Base-by-base conservation (phyloP, 2,797 vertebrate species). In the Sitta carolinensis region DNA sequence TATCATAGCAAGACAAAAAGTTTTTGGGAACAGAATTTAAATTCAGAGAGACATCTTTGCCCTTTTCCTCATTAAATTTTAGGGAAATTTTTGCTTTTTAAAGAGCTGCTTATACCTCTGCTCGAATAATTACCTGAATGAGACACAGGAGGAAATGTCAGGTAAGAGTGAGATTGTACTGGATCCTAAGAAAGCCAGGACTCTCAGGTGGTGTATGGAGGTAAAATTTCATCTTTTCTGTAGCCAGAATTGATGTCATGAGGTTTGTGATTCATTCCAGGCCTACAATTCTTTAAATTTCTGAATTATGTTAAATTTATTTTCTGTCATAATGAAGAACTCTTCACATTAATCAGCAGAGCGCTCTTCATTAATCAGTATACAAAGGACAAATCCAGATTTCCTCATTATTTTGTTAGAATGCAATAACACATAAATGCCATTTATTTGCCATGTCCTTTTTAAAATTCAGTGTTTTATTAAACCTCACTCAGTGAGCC, bases 331-430 rank as follows among this genome's bases (percentile, higher is more conserved):
- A 21, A 11, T 94, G 7, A 89, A 88, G 66, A 29, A 52, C n/a
- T 55, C 80, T 88, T 94, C 55, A 26, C 55, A 32, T 67, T 76
- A 81, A 75, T 78, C 93, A 88, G 27, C 23, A 51, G 40, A 36
- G 43, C 7, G 17, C n/a, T 89, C 45, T 81, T 83, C 78, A 40
- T 85, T 85, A 87, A 76, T 90, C 66, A 90, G 43, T 58, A 17
- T n/a, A 82, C 59, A 91, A 92, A 72, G 19, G 54, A 77, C 72
- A 72, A 79, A 57, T 70, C 36, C 51, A 52, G 23, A 90, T 73
- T 84, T 77, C 64, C 43, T 93, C 50, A 32, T 87, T 93, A 74
- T 70, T 78, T 86, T 52, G 91, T 87, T 90, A 86, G 38, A 84
- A 69, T 4, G 1, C 4, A 1, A 77, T 89, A 91, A 87, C 81